phyloP scores from a whole-genome alignment of 2,797 vertebrate genomes.

The Melopsittacus undulatus region DNA sequence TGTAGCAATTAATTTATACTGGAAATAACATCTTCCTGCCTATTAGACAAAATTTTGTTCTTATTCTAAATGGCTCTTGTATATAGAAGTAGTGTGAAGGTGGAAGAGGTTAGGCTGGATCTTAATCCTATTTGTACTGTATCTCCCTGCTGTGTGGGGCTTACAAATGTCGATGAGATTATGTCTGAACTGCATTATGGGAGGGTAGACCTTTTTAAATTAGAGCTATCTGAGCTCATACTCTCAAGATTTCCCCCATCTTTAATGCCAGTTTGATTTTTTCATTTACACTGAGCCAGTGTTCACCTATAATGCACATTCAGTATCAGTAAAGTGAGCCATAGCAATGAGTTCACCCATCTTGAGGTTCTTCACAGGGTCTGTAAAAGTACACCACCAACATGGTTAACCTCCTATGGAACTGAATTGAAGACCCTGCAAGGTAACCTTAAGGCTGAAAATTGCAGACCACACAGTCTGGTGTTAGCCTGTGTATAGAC shows the following conservation, averaged over 20 bases:
- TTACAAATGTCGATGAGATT: background rate
- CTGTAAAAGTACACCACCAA: background rate
- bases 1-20: background rate
- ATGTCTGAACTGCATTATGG: background rate
- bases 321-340: background rate
- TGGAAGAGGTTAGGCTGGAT: background rate
- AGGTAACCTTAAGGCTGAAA: background rate
- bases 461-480: background rate
- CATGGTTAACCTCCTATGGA: background rate
- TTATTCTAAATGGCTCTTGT: background rate
- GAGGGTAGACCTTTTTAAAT: background rate
- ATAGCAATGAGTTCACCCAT: background rate
- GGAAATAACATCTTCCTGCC: background rate
- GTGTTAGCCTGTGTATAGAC: background rate
- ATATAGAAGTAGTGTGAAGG: background rate
- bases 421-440: fast-evolving
- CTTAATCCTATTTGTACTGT: background rate
- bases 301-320: background rate
- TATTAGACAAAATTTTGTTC: background rate
- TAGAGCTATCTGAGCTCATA: background rate
- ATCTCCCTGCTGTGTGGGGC: background rate
- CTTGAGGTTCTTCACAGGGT: background rate
- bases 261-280: background rate
- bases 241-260: background rate
- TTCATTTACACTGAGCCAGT: background rate